Conservation (phyloP, 53 echinoderm and acorn worm species). For the Echinarachnius parma region DNA sequence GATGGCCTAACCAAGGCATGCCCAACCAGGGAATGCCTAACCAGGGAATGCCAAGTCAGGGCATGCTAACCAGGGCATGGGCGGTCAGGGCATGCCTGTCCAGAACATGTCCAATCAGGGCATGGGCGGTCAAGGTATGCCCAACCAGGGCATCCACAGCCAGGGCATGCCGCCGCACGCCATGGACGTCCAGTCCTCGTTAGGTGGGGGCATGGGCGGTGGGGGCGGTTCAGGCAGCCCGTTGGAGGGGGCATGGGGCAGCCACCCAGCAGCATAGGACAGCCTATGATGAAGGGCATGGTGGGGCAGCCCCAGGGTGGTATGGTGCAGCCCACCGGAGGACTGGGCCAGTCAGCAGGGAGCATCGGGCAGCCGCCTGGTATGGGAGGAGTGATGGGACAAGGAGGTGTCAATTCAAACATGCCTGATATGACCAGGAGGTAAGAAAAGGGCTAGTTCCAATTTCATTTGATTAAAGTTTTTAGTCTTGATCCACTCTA, state of each 20-base stretch:
- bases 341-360: conserved; percentile 11
- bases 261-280: conserved; percentile 17
- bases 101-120: conserved; percentile 18
- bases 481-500: not conserved
- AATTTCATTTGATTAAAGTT: not conserved
- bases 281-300: conserved; percentile 33
- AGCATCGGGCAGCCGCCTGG: conserved; percentile 19
- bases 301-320: conserved; percentile 27
- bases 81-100: not conserved
- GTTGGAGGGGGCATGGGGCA: conserved; percentile 15
- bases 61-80: conserved; percentile 2
- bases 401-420: conserved; percentile 33
- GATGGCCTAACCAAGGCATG: conserved; percentile 19
- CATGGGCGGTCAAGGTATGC: conserved; percentile 37
- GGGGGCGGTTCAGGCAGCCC: conserved; percentile 9
- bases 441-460: conserved; percentile 18
- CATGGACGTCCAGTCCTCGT: conserved; percentile 37
- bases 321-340: conserved; percentile 2
- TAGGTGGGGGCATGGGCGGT: not conserved
- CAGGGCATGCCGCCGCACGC: conserved; percentile 35
- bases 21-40: conserved; percentile 7
- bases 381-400: conserved; percentile 35
- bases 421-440: conserved; percentile 66
- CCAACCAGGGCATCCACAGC: not conserved
- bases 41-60: conserved; percentile 37